Base-by-base conservation (phyloP, 2,113 vertebrate genomes). In the Epinephelus lanceolatus region DNA sequence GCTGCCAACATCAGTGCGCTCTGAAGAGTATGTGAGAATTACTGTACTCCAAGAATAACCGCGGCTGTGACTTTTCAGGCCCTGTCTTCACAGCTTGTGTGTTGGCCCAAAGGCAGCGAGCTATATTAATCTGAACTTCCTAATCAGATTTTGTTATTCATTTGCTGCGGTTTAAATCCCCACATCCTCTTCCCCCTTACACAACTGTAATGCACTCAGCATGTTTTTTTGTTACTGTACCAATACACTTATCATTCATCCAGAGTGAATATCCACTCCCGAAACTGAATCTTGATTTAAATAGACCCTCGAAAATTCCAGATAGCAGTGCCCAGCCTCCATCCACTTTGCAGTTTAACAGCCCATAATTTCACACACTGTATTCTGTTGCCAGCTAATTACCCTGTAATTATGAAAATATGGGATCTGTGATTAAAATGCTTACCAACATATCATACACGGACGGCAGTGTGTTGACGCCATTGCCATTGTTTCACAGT, bases 341-440 rank as follows among this genome's bases (percentile, higher is more conserved):
- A 45, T 80, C 30, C 49, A 68, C 56, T 81, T 55, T 71, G 30
- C 67, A 61, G 60, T 85, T 84, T 69, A 81, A 78, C 72, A 76
- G 57, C 61, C 66, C 63, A 23, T 61, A 27, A 79, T 91, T 81
- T 77, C 51, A 62, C 69, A 76, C 67, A 11, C 49, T 75, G 71
- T 51, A 69, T 81, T 83, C 23, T 57, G 68, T 69, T 75, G 56
- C 51, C 61, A 74, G 52, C 60, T 69, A 82, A 82, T 84, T 78
- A 72, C 57, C 66, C 30, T 68, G 47, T 72, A 56, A 81, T 80
- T 76, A 65, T 85, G 62, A 76, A 76, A 81, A 81, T 78, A 76
- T 15, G 11, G 61, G 66, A 0, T 7, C 37, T 76, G 60, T 75
- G 70, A 86, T 86, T 82, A 51, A 86, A 87, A 66, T 71, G 78